phyloP scores from a whole-genome alignment of 2,888 invertebrate genomes.

The Euzophera pinguis region DNA sequence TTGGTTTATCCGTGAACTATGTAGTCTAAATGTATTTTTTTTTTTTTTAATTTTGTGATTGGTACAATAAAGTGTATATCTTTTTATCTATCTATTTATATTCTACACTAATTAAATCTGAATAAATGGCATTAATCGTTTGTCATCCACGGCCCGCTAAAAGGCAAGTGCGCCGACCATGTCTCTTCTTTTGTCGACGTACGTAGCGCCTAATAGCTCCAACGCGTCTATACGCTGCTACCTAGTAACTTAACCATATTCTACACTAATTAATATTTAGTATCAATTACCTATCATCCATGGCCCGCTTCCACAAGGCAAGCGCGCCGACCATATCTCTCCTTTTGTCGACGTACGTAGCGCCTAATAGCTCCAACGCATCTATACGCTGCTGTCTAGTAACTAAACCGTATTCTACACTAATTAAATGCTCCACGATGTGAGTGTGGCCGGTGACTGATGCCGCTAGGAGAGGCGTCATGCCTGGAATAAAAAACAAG shows the following conservation, averaged over 20 bases:
- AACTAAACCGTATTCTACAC: slow-evolving; percentile 86
- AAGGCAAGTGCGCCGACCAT: slow-evolving; percentile 93
- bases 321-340: slow-evolving; percentile 95
- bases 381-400: slow-evolving; percentile 90
- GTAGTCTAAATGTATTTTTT: no score
- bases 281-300: slow-evolving; percentile 86
- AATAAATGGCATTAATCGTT: no score
- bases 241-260: slow-evolving; percentile 86
- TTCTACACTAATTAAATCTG: no score
- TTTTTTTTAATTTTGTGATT: no score
- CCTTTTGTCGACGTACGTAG: slow-evolving; percentile 97
- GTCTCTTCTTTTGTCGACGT: slow-evolving; percentile 97
- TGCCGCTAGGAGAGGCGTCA: slow-evolving; percentile 97
- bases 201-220: slow-evolving; percentile 95
- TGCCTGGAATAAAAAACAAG: slow-evolving; percentile 74
- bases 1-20: no score
- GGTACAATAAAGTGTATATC: no score
- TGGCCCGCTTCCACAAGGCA: slow-evolving; percentile 93
- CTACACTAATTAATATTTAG: slow-evolving; percentile 82
- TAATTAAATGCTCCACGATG: slow-evolving; percentile 95
- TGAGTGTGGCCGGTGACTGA: slow-evolving; percentile 95
- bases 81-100: no score
- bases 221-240: slow-evolving; percentile 93
- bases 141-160: slow-evolving; percentile 92
- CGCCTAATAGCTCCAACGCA: slow-evolving; percentile 94